Base-by-base conservation (phyloP, 2,888 invertebrate genomes). In the Brachyopa scutellaris region DNA sequence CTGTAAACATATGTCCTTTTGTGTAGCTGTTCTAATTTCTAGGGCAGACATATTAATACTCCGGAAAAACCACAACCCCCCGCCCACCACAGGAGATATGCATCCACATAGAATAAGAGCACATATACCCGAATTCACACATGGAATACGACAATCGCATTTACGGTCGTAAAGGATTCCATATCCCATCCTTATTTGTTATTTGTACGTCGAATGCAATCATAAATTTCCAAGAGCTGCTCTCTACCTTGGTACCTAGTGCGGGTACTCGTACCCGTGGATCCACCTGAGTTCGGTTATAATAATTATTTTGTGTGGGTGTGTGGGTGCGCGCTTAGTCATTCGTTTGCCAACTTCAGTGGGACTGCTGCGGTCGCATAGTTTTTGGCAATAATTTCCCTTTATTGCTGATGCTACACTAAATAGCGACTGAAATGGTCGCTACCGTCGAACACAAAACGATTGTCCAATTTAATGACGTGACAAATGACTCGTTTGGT, bases 1-100 rank as follows among this genome's bases (percentile, higher is more conserved):
- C 29, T 26, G 64, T 49, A 51, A 51, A 51, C 64, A 23, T 7
- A 51, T 64, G 64, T 64, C 64, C 64, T 38, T 64, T 6, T 17
- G 64, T 49, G 8, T 64, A 38, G 6, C 26, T 64, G 64, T 15
- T 47, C 62, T 62, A 62, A 62, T 62, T 62, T 36, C 33, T 9
- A 31, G n/a, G 23, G 13, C 33, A 62, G 47, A 47, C 19, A 23
- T 47, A 45, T 45, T 47, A 62, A 61, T 45, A 13, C 42, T 61
- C 6, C 4, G 29, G 2, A 2, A 45, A 61, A 61, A 23, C 62
- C 47, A 13, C 61, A 47, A 23, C n/a, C 15, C 17, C 42, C 5
- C 1, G n/a, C n/a, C 33, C 13, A 23, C 6, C n/a, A 11, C 1
- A 9, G 13, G 11, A 2, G 9, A n/a, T 17, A 9, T 13, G 49